Percentiles rank a stretch among this genome's conserved stretches.
These are phyloP conservation scores for Cryptosula pallasiana DNA, from an alignment of 2,888 invertebrate species.

Conservation along the genomic window DNA sequence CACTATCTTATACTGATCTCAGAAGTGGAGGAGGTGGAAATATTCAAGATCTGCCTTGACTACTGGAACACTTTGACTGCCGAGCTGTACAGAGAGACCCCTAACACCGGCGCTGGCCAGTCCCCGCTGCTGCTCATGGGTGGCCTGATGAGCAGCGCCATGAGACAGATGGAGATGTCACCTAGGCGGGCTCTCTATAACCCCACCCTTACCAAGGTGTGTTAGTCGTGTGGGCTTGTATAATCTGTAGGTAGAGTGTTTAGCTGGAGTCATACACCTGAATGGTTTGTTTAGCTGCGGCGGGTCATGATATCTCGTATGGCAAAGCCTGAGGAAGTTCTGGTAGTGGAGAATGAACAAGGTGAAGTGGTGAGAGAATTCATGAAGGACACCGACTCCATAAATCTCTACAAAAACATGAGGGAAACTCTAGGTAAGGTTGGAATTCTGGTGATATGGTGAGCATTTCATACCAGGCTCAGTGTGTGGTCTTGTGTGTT, in stretches of 20 bases:
- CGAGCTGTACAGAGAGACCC: slow-evolving; percentile 83
- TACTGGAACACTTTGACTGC: slow-evolving; percentile 94
- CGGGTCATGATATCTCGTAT: slow-evolving; percentile 98
- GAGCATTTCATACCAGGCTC: too few species aligned
- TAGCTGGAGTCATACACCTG: too few species aligned
- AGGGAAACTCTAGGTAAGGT: slow-evolving; percentile 64
- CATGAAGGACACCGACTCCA: slow-evolving; percentile 99
- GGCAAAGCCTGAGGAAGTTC: slow-evolving; percentile 99
- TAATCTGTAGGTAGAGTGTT: too few species aligned
- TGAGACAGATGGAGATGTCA: slow-evolving; percentile 43
- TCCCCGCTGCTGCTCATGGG: slow-evolving; percentile 46
- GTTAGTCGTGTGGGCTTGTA: too few species aligned
- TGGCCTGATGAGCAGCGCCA: slow-evolving; percentile 30
- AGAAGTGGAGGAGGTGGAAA: slow-evolving; percentile 97
- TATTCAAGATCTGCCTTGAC: slow-evolving; percentile 98
- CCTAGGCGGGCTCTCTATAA: slow-evolving; percentile 52
- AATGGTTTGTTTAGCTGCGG: slow-evolving; percentile 62
- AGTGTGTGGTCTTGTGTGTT: too few species aligned
- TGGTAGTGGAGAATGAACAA: slow-evolving; percentile 99
- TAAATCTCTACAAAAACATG: slow-evolving; percentile 99
- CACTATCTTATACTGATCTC: slow-evolving; percentile 61
- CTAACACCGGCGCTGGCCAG: slow-evolving; percentile 56
- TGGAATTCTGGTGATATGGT: too few species aligned
- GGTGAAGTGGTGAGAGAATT: slow-evolving; percentile 98
- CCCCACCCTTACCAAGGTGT: slow-evolving; percentile 52